Conservation (phyloP, 30 jellyfish, hydroid and myxozoan species). For the Pelagia noctiluca region DNA sequence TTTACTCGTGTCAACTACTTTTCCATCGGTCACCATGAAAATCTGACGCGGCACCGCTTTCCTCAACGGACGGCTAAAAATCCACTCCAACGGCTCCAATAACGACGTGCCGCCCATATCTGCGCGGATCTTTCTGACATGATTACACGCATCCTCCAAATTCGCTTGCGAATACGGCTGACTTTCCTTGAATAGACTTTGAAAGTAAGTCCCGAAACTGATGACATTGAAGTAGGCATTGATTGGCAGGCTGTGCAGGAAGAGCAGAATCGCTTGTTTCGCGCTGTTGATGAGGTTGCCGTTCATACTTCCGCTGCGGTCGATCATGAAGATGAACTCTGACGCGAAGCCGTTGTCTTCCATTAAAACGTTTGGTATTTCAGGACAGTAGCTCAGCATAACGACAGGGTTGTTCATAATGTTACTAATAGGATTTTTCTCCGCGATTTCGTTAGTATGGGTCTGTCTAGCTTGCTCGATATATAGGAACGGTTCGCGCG, state of each 20-base stretch:
- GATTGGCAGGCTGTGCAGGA: slow-evolving; percentile 85
- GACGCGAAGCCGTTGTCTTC: slow-evolving; percentile 51
- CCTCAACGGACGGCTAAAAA: slow-evolving; percentile 62
- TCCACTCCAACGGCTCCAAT: slow-evolving; percentile 90
- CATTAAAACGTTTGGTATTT: slow-evolving; percentile 27
- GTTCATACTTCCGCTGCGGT: slow-evolving; percentile 88
- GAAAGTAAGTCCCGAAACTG: slow-evolving; percentile 70
- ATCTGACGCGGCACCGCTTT: slow-evolving; percentile 86
- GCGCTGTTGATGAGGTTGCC: slow-evolving; percentile 72
- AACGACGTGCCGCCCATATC: slow-evolving; percentile 92
- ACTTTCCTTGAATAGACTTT: slow-evolving; percentile 77
- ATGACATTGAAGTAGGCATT: slow-evolving; percentile 83
- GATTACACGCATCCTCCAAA: slow-evolving; percentile 73
- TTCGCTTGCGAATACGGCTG: slow-evolving; percentile 77
- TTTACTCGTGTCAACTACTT: slow-evolving; percentile 39
- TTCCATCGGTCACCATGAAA: slow-evolving; percentile 88
- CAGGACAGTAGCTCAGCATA: slow-evolving; percentile 95
- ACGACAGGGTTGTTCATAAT: slow-evolving; percentile 90
- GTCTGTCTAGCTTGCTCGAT: slow-evolving; percentile 89
- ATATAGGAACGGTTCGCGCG: slow-evolving; percentile 91
- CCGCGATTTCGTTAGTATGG: slow-evolving; percentile 68
- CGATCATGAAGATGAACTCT: slow-evolving; percentile 89
- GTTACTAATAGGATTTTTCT: slow-evolving; percentile 86
- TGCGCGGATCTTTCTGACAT: slow-evolving; percentile 78
- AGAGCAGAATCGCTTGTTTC: slow-evolving; percentile 71